phyloP scores from a whole-genome alignment of 2,888 invertebrate species.

The Teinopalpus imperialis region DNA sequence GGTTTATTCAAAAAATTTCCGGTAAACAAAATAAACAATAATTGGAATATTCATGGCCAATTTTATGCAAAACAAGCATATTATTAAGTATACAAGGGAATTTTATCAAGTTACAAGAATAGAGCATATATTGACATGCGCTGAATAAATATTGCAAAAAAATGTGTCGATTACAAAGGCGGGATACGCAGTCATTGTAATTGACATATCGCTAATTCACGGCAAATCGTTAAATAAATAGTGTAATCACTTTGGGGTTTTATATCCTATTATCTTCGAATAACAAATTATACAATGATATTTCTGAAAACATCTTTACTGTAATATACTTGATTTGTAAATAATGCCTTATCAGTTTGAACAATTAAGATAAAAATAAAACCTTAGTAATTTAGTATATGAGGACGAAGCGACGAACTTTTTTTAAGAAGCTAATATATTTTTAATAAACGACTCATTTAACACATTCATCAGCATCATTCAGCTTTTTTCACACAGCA shows the following conservation, averaged over 20 bases:
- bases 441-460: no score
- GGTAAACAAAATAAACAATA: background rate
- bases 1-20: constrained; percentile 11
- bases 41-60: constrained; percentile 1
- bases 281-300: background rate
- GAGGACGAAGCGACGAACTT: no score
- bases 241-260: background rate
- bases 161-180: background rate
- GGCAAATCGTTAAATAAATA: constrained; percentile 5
- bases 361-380: no score
- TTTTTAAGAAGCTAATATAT: no score
- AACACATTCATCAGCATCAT: no score
- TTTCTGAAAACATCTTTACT: no score
- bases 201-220: constrained; percentile 1
- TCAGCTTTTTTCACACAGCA: no score
- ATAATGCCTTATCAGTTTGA: no score
- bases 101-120: background rate
- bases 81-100: background rate
- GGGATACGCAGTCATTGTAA: constrained; percentile 1
- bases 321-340: no score
- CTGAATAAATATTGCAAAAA: constrained; percentile 2
- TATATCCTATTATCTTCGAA: background rate
- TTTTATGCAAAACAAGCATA: background rate
- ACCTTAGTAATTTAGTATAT: no score
- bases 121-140: background rate